Percentiles rank a stretch among this genome's conserved stretches.
phyloP scores from a whole-genome alignment of 64 coral and sea anemone species.

The Astreopora myriophthalma region DNA sequence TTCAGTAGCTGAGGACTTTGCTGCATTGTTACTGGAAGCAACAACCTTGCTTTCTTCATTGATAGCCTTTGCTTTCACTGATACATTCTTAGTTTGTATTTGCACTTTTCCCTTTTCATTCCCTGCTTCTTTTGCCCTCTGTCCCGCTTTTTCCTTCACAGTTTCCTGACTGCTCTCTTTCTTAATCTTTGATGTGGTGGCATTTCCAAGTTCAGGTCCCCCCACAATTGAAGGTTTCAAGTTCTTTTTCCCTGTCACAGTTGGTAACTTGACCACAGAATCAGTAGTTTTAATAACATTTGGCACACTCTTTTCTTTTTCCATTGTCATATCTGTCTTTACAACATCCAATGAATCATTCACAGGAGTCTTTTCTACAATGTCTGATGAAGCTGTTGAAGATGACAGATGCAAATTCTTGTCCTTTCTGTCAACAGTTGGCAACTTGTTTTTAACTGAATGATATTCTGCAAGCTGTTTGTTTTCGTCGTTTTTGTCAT shows the following conservation, averaged over 20 bases:
- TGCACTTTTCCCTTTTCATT: background rate
- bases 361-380: background rate
- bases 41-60: background rate
- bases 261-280: background rate
- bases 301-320: background rate
- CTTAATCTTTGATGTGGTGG: background rate
- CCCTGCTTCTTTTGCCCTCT: background rate
- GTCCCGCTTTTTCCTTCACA: background rate
- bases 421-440: background rate
- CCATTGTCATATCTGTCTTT: background rate
- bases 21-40: background rate
- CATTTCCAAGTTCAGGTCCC: background rate
- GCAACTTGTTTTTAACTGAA: background rate
- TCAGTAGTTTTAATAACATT: background rate
- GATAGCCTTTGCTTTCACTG: background rate
- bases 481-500: background rate
- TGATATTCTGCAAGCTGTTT: background rate
- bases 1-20: background rate
- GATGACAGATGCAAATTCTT: background rate
- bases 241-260: background rate
- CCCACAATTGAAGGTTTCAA: background rate
- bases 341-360: background rate
- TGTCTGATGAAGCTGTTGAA: background rate
- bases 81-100: background rate
- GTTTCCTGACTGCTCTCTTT: background rate